Evolutionary conservation across 2,888 invertebrate genomes (phyloP).

Genomic region (Lithophane ornitopus): DNA sequence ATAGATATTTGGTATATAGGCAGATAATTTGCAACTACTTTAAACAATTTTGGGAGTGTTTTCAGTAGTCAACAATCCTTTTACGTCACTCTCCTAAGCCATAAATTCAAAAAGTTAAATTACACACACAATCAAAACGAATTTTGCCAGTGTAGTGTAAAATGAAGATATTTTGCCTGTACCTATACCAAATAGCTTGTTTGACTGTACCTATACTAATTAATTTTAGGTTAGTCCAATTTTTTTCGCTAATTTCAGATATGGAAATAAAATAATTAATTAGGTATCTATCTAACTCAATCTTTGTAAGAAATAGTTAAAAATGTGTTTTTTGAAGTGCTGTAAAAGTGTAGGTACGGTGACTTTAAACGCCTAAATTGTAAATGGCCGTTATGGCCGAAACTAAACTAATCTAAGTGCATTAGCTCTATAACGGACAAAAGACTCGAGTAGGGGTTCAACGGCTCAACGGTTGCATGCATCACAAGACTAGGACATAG

Average conservation of each 20-base stretch:
- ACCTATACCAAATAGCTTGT: too few species aligned
- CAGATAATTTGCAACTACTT: too few species aligned
- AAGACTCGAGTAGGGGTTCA: background rate
- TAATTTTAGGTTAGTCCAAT: background rate
- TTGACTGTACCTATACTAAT: too few species aligned
- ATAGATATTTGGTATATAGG: too few species aligned
- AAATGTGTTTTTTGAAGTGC: background rate
- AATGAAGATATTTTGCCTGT: too few species aligned
- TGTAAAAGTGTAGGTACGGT: background rate
- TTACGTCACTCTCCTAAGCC: too few species aligned
- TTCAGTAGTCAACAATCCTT: too few species aligned
- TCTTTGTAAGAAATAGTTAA: background rate
- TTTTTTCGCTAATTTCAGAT: background rate
- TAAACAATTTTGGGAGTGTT: too few species aligned
- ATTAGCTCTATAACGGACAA: background rate
- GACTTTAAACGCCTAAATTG: background rate
- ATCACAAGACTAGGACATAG: slow-evolving; percentile 26
- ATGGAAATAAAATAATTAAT: background rate
- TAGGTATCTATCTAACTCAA: background rate
- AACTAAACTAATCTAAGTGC: background rate
- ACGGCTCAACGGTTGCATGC: slow-evolving; percentile 41
- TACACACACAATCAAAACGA: too few species aligned
- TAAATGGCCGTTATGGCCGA: background rate
- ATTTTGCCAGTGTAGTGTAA: too few species aligned
- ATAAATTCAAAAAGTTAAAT: too few species aligned